phyloP scores from a whole-genome alignment of 2,113 vertebrate species.

The Machaerirhynchus nigripectus region DNA sequence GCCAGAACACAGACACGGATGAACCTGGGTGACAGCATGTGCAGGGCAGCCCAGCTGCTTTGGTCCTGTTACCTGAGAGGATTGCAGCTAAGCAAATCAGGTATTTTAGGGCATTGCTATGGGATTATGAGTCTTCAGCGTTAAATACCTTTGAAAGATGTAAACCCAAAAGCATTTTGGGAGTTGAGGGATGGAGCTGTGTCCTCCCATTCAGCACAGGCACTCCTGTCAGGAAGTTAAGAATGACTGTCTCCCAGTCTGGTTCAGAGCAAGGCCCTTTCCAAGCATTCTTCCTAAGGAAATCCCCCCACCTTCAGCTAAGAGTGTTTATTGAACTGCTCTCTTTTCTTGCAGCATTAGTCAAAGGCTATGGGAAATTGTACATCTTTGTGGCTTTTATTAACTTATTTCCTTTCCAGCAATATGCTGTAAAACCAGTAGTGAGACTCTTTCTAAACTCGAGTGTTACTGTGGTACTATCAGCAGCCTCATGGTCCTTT shows the following conservation, averaged over 20 bases:
- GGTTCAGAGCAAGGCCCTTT: neutral
- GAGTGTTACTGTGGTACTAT: neutral
- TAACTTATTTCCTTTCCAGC: constrained; percentile 50
- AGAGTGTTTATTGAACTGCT: neutral
- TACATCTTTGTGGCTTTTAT: constrained; percentile 33
- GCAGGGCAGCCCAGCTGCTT: neutral
- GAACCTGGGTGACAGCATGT: fast-evolving
- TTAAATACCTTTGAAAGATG: neutral
- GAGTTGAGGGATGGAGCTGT: neutral
- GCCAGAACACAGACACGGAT: neutral
- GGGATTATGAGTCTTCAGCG: neutral
- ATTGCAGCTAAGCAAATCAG: neutral
- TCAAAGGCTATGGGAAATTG: constrained; percentile 45
- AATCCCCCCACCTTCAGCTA: constrained; percentile 43
- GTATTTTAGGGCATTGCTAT: neutral
- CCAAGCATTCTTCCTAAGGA: constrained; percentile 20
- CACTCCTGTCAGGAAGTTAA: neutral
- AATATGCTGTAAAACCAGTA: neutral
- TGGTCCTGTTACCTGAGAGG: neutral
- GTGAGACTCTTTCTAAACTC: neutral
- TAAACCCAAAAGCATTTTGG: neutral
- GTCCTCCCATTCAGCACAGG: neutral
- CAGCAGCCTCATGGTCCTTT: neutral
- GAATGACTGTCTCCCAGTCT: neutral
- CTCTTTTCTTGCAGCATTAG: constrained; percentile 32